Evolutionary conservation across 2,113 vertebrate species (phyloP), one percentile per base, ranked within the genome.

Genomic region (Takifugu bimaculatus): DNA sequence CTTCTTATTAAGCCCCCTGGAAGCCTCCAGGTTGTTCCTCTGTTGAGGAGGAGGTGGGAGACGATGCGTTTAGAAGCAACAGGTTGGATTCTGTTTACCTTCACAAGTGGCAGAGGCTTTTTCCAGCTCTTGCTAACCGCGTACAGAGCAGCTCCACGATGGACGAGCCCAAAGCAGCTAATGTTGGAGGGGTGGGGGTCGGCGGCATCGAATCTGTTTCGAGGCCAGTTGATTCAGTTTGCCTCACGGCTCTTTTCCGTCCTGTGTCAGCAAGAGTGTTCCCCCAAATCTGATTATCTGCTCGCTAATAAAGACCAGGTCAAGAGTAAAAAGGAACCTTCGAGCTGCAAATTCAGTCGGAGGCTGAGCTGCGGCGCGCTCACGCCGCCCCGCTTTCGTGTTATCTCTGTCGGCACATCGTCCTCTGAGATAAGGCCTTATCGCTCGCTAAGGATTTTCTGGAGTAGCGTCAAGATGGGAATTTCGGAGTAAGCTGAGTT

Each of bases 301-400:
- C 83, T 89, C 80, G 82, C 91, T 96, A 96, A 97, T 97, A 92
- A 92, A 92, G 74, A 94, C 89, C 95, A 96, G 94, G 89, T 93
- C 91, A 90, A 92, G 88, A 80, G 91, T 88, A 67, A 48, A 63
- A 88, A 77, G 78, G 74, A 79, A 75, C 85, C 69, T 77, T 83
- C 53, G 64, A 81, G 70, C 71, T 71, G 76, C 65, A 77, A 66
- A 73, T 74, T 68, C 60, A 70, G 65, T 56, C 50, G 6, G 13
- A 54, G 59, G 60, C 47, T 5, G 50, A 68, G 28, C 64, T n/a
- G 39, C 60, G 54, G 62, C 14, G 54, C 35, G 65, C 73, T 70
- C 49, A 13, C 55, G 50, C 56, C 74, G 60, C 55, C 60, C 39
- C 14, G 45, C 45, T 59, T 54, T 60, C 42, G 32, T 52, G 68